These are phyloP conservation scores for Hypselothyrea guttata DNA, from an alignment of 2,888 invertebrate species.

Conservation along the genomic window DNA sequence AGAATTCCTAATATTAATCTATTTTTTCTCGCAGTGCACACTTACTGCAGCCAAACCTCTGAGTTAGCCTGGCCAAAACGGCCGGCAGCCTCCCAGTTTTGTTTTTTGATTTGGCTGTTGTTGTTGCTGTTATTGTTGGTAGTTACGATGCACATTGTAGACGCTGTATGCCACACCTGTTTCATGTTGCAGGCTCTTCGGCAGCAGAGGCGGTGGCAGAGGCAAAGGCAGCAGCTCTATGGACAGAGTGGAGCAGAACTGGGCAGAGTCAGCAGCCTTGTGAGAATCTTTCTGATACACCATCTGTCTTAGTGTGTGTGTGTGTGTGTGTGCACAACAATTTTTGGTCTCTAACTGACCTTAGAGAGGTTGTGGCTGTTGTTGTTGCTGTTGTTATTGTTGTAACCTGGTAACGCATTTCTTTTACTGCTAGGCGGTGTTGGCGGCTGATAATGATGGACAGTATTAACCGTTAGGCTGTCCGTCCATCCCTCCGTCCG, in stretches of 20 bases:
- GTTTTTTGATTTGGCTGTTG: conserved; percentile 19
- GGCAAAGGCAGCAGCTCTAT: conserved; percentile 1
- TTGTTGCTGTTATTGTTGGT: conserved; percentile 33
- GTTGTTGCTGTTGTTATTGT: conserved; percentile 30
- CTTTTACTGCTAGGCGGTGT: conserved; percentile 58
- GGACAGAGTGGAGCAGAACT: conserved; percentile 7
- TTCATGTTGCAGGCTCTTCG: conserved; percentile 69
- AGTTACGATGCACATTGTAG: conserved; percentile 56
- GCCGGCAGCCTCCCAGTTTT: conserved; percentile 70
- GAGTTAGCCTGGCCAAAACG: conserved; percentile 70
- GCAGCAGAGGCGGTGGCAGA: conserved; percentile 17
- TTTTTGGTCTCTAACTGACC: conserved; percentile 71
- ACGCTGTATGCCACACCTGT: conserved; percentile 74
- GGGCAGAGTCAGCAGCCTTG: conserved; percentile 58
- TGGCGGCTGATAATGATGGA: conserved; percentile 76
- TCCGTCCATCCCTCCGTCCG: too few species aligned
- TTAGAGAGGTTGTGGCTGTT: conserved; percentile 45
- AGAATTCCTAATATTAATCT: background rate
- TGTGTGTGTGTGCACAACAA: conserved; percentile 61
- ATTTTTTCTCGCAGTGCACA: conserved; percentile 36
- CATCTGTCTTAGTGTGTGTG: conserved; percentile 14
- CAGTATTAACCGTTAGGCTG: conserved; percentile 76
- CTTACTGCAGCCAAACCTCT: conserved; percentile 51
- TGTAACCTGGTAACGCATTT: conserved; percentile 62
- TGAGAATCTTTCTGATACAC: conserved; percentile 69